Percentiles rank a stretch among this genome's conserved stretches.
phyloP scores from a whole-genome alignment of 2,113 vertebrate species.

The Candoia aspera region DNA sequence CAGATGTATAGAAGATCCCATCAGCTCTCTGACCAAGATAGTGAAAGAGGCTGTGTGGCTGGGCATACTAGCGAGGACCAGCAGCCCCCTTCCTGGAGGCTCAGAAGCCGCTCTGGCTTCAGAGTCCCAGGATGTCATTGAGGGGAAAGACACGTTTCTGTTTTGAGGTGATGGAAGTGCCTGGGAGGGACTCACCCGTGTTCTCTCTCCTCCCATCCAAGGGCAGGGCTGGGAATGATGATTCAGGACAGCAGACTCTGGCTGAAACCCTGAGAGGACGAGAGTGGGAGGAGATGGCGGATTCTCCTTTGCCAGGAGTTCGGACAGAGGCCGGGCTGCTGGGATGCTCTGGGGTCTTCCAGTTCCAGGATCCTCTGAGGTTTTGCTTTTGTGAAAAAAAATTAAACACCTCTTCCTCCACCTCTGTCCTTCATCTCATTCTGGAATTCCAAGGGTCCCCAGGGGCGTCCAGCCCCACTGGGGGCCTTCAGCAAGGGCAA shows the following conservation, averaged over 20 bases:
- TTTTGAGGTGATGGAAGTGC: not conserved
- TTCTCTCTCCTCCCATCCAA: not conserved
- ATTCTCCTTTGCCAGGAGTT: no score
- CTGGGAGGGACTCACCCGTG: not conserved
- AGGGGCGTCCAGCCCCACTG: not conserved
- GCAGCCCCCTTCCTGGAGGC: not conserved
- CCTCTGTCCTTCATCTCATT: not conserved
- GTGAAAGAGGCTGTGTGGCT: not conserved
- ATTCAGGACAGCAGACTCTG: not conserved
- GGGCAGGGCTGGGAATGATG: not conserved
- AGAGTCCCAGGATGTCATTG: not conserved
- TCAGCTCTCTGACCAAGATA: not conserved
- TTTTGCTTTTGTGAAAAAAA: no score
- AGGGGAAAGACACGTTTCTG: not conserved
- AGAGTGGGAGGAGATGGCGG: not conserved
- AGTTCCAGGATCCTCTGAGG: not conserved
- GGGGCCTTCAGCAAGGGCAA: not conserved
- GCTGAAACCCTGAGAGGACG: not conserved
- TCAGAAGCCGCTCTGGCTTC: accelerated
- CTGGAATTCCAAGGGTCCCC: not conserved
- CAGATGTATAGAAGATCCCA: not conserved
- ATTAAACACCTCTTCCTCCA: no score
- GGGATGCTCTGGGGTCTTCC: not conserved
- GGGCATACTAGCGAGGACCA: not conserved
- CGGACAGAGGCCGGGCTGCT: not conserved